Conservation (phyloP, 2,888 invertebrate species). For the Andrena camellia region DNA sequence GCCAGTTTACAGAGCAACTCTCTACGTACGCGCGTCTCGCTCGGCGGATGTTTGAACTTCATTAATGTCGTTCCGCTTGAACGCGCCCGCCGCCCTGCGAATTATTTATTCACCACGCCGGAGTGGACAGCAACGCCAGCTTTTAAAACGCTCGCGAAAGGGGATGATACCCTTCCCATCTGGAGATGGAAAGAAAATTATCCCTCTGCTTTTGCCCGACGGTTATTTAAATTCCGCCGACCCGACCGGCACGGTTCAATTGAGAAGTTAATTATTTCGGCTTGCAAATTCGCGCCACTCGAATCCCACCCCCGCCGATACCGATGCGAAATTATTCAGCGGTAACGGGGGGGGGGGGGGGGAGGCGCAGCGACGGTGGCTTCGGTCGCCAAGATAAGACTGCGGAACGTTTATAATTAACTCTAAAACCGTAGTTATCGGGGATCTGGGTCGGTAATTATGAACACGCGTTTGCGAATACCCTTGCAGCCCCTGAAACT, state of each 20-base stretch:
- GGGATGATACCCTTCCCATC: background rate
- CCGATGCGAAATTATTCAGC: no score
- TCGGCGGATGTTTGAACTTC: background rate
- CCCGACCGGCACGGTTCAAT: background rate
- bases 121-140: background rate
- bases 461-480: conserved; percentile 57
- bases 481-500: conserved; percentile 33
- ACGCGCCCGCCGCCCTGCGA: background rate
- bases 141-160: background rate
- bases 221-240: background rate
- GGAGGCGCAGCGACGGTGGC: no score
- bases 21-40: background rate
- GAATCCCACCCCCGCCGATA: no score
- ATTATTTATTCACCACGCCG: conserved; percentile 2
- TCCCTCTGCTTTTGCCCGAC: background rate
- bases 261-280: no score
- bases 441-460: conserved; percentile 62
- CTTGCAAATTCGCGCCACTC: no score
- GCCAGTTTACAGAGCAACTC: background rate
- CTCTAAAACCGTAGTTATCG: conserved; percentile 50
- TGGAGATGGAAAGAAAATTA: no score
- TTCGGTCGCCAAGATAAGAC: conserved; percentile 43
- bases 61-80: conserved; percentile 6
- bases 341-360: no score
- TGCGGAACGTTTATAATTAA: conserved; percentile 56